Evolutionary conservation across 2,113 vertebrate genomes (phyloP).

Genomic region (Prunella himalayana): DNA sequence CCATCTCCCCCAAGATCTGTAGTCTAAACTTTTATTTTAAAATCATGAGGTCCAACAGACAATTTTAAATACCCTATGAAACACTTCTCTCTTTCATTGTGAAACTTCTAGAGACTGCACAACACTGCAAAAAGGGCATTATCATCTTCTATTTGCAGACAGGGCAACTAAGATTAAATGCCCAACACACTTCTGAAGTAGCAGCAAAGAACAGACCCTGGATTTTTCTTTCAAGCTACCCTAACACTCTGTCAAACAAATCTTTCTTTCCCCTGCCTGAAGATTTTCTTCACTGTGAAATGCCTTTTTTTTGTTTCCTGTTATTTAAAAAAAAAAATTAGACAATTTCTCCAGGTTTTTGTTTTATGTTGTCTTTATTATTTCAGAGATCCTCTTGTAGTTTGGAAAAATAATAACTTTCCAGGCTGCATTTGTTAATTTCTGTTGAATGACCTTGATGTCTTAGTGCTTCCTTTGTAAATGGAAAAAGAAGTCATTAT

Average conservation of each 20-base stretch:
- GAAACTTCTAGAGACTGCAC: background rate
- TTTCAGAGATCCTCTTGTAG: background rate
- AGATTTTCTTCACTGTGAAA: background rate
- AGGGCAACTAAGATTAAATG: background rate
- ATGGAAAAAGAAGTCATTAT: background rate
- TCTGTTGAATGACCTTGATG: constrained; percentile 28
- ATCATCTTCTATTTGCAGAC: background rate
- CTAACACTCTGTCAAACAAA: background rate
- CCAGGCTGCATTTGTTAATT: background rate
- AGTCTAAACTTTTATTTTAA: background rate
- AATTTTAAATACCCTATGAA: background rate
- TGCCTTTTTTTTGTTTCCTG: background rate
- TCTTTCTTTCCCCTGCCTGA: background rate
- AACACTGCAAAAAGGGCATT: background rate
- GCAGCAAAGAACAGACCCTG: background rate
- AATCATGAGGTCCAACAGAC: background rate
- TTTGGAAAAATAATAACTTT: constrained; percentile 16
- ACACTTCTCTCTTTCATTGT: background rate
- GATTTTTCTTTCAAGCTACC: background rate
- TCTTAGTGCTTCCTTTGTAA: background rate
- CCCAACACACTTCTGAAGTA: background rate
- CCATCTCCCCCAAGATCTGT: background rate
- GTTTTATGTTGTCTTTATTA: background rate
- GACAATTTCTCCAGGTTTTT: background rate
- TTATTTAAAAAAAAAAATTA: background rate